Evolutionary conservation across 1,140 invertebrate species (phyloP), one percentile per base, ranked within the genome.

Genomic region (Drosophila burlai): DNA sequence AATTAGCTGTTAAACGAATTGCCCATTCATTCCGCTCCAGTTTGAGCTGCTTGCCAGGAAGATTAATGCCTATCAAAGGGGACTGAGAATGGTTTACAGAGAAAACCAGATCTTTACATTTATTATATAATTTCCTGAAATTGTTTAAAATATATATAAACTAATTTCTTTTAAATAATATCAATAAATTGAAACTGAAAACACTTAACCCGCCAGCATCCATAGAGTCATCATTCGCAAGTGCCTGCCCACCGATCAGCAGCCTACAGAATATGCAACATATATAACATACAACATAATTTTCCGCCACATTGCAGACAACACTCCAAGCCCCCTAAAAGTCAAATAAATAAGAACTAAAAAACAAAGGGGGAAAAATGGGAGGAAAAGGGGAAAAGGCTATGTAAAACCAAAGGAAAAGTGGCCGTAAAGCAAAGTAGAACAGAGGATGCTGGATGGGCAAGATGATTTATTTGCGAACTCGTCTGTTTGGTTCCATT

Each of bases 391-490:
- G 40, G 43, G 42, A 49, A 36, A 61, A 62, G 71, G 45, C 26
- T 62, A 72, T 77, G 34, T 60, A 57, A 65, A 62, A 49, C 38
- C 29, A 49, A 55, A 54, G 54, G 11, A 68, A 67, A 80, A 81
- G 67, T 73, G 69, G 69, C 46, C 68, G 68, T 58, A 43, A 67
- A 63, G 18, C 31, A 26, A 54, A 68, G 59, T 18, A 52, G 49
- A 54, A 34, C 61, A 62, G 75, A 65, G 62, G 57, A 75, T 38
- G 59, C 54, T 31, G 57, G 43, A 38, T 43, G 34, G 49, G 31
- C 84, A 55, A 85, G 81, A 89, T 89, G 84, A 89, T 90, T 89
- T 89, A 89, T 89, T 89, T 85, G 84, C 84, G 54, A 90, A 90
- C 73, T 89, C 81, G 85, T 85, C 84, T 85, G 81, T 90, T 87